Conservation (phyloP, 2,888 invertebrate species). For the Scotopteryx bipunctaria region DNA sequence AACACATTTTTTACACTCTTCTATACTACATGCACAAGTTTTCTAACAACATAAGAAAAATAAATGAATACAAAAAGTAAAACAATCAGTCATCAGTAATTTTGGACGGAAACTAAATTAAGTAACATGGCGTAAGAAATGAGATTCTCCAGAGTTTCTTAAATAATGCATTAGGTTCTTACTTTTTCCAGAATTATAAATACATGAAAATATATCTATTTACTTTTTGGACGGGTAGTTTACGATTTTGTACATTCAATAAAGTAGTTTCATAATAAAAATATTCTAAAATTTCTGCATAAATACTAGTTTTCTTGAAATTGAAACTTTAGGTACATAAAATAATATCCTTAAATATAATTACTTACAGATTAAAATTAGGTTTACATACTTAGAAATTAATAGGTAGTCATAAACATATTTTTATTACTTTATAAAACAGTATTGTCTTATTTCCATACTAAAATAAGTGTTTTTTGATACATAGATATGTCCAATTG, state of each 20-base stretch:
- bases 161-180: slow-evolving; percentile 8
- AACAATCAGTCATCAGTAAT: slow-evolving; percentile 77
- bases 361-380: slow-evolving; percentile 1
- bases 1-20: slow-evolving; percentile 53
- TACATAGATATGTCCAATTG: slow-evolving; percentile 6
- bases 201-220: slow-evolving; percentile 10
- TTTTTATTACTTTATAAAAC: slow-evolving; percentile 11
- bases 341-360: slow-evolving; percentile 10
- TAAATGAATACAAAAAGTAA: slow-evolving; percentile 54
- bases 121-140: slow-evolving; percentile 65
- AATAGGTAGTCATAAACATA: neutral
- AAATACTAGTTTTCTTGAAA: neutral
- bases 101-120: slow-evolving; percentile 81
- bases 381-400: slow-evolving; percentile 3
- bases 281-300: neutral
- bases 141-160: slow-evolving; percentile 53
- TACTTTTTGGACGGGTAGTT: slow-evolving; percentile 55
- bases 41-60: slow-evolving; percentile 65
- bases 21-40: slow-evolving; percentile 52
- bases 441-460: slow-evolving; percentile 18
- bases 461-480: slow-evolving; percentile 4
- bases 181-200: slow-evolving; percentile 5
- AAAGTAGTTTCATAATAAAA: slow-evolving; percentile 5
- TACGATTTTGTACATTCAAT: slow-evolving; percentile 18
- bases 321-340: too few relatives aligned